Base-by-base conservation (phyloP, 2,888 invertebrate genomes). In the Xylota segnis region DNA sequence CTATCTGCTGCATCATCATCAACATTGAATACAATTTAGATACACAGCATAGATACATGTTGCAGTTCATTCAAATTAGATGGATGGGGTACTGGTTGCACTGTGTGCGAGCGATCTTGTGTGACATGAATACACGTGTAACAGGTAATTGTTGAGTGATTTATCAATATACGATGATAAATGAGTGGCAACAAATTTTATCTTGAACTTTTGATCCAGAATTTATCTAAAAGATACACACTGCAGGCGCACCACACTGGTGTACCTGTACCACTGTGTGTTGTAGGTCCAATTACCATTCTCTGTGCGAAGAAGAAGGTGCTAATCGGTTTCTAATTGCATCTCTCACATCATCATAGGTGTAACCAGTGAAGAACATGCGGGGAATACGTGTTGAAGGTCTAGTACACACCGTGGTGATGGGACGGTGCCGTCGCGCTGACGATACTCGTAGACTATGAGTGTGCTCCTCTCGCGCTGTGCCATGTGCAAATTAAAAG, bases 321-420 rank as follows among this genome's bases (percentile, higher is more conserved):
- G 76, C 76, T 86, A 86, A 86, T 86, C 65, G 81, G 40, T 86
- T 76, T 81, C 81, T 76, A 81, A 86, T 86, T 76, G 82, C 71
- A 47, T 79, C 54, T 59, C 63, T 59, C 59, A n/a, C 34, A 78
- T 74, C 45, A 61, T 61, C 63, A 54, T 66, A 34, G 29, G 59
- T 50, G 45, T 56, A 56, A 52, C 12, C 61, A 50, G 37, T 47
- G 56, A 54, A 29, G 34, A 81, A 29, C 75, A 75, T 78, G 65
- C 54, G 29, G 54, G 10, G 40, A 43, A 61, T 47, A 70, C 63
- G 43, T 58, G 56, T 14, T 71, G 65, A 63, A 74, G 29, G 27
- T 16, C 52, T 40, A 29, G 18, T 54, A 61, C 37, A 61, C 37
- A 65, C 7, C 18, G 14, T 56, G 32, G 18, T 23, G 16, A 27